A percentile compares a stretch with the other conserved stretches of the same genome.
phyloP scores from a whole-genome alignment of 2,113 vertebrate species.

The Colius striatus region DNA sequence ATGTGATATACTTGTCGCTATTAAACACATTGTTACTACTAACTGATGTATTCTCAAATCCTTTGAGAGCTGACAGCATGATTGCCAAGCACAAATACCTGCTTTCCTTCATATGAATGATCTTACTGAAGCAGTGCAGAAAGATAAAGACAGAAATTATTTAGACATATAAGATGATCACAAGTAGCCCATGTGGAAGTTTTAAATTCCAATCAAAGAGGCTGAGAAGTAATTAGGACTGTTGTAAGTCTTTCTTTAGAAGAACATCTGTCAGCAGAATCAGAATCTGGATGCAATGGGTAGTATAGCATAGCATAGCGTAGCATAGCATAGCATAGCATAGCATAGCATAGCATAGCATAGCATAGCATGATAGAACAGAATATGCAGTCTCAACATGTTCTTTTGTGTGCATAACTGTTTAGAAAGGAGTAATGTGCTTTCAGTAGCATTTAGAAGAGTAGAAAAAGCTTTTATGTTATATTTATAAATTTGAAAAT shows the following conservation, averaged over 20 bases:
- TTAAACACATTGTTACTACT: not conserved
- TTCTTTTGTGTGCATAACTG: not conserved
- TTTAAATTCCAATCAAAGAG: not conserved
- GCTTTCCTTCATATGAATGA: not conserved
- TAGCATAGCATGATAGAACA: not conserved
- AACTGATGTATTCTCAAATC: not conserved
- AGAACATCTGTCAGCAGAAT: not conserved
- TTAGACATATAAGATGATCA: not conserved
- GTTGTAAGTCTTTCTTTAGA: not conserved
- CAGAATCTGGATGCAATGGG: accelerated
- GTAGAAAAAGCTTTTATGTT: not conserved
- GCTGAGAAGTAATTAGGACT: not conserved
- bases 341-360: not conserved
- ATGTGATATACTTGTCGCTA: not conserved
- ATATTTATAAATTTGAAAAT: not conserved
- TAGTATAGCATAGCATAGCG: not conserved
- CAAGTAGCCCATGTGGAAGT: not conserved
- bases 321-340: not conserved
- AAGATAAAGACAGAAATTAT: not conserved
- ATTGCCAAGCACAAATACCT: not conserved
- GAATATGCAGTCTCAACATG: not conserved
- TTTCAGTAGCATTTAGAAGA: not conserved
- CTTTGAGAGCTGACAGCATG: not conserved
- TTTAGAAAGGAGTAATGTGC: not conserved
- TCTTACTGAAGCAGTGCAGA: not conserved